Percentiles rank a stretch among this genome's conserved stretches.
phyloP scores from a whole-genome alignment of 2,113 vertebrate species.

The Centropristis striata region DNA sequence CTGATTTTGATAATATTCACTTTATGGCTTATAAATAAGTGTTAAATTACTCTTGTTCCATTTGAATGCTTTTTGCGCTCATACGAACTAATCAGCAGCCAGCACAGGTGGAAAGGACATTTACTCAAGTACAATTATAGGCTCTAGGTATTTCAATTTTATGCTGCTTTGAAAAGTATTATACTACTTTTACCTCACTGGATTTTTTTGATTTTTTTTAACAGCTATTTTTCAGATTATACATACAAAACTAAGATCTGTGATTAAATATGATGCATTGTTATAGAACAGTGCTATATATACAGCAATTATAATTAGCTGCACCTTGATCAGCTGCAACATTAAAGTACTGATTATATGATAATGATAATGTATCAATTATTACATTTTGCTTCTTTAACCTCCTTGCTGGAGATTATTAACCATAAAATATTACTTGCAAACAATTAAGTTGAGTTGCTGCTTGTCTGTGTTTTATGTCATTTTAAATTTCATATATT shows the following conservation, averaged over 20 bases:
- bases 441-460: background rate
- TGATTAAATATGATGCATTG: background rate
- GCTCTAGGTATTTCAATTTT: too few species aligned
- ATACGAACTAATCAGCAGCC: background rate
- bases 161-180: too few species aligned
- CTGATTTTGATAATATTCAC: background rate
- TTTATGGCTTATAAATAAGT: background rate
- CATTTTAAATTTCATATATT: background rate
- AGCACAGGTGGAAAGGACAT: background rate
- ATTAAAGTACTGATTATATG: background rate
- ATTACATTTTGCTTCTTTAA: too few species aligned
- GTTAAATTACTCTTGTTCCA: background rate
- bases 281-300: background rate
- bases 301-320: background rate
- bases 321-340: background rate
- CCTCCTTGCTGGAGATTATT: too few species aligned
- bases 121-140: background rate
- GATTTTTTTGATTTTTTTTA: background rate
- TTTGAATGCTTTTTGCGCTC: background rate
- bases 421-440: too few species aligned
- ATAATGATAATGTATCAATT: background rate
- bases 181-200: too few species aligned
- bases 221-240: background rate
- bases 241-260: background rate
- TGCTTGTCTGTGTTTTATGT: background rate